These are phyloP conservation scores for Neoscelio sp. DNA, from an alignment of 2,888 invertebrate genomes.

Conservation along the genomic window DNA sequence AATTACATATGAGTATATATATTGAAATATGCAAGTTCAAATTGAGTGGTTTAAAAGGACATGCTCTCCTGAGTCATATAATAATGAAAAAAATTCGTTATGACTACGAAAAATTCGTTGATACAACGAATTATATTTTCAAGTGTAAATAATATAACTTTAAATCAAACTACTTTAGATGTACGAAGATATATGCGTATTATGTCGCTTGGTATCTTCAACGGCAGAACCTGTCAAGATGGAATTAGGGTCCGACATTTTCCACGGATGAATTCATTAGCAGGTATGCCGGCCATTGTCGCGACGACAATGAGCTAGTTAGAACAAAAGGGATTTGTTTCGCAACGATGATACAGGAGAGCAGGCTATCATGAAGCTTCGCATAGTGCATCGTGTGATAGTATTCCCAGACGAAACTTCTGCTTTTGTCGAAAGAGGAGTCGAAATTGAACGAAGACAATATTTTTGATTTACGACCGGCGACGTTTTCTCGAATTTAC, in stretches of 20 bases:
- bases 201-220: constrained; percentile 40
- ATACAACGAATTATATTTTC: too few species aligned
- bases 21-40: too few species aligned
- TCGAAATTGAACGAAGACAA: constrained; percentile 33
- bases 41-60: too few species aligned
- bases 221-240: constrained; percentile 42
- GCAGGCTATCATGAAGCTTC: constrained; percentile 44
- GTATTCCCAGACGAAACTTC: constrained; percentile 49
- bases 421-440: constrained; percentile 15
- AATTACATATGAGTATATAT: too few species aligned
- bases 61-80: too few species aligned
- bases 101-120: too few species aligned
- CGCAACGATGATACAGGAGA: constrained; percentile 57
- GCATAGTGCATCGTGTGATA: constrained; percentile 44
- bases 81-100: too few species aligned
- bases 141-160: too few species aligned
- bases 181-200: constrained; percentile 18
- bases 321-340: constrained; percentile 71
- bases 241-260: constrained; percentile 65
- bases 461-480: constrained; percentile 42
- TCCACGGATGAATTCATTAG: constrained; percentile 70
- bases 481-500: constrained; percentile 26
- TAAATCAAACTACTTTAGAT: constrained; percentile 1
- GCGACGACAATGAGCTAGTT: constrained; percentile 67
- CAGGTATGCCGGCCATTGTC: constrained; percentile 70